Conservation (phyloP, 2,113 vertebrate genomes). For the Hystrix brachyura region DNA sequence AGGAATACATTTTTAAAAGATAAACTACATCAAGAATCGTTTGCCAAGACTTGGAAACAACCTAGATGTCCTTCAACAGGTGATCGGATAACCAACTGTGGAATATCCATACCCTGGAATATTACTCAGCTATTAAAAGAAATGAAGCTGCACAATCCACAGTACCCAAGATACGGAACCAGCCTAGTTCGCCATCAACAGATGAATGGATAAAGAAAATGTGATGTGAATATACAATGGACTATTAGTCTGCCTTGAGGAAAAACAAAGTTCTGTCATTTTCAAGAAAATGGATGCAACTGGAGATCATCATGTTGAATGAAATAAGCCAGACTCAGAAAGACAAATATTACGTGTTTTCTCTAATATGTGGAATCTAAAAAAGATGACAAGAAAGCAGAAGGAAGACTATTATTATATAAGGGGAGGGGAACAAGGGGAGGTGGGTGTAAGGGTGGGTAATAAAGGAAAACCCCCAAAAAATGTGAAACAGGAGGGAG, state of each 20-base stretch:
- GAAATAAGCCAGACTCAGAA: not conserved
- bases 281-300: not conserved
- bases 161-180: not conserved
- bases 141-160: not conserved
- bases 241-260: not conserved
- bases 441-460: not conserved
- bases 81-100: not conserved
- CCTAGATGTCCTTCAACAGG: not conserved
- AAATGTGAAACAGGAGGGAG: not conserved
- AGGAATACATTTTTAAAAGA: not conserved
- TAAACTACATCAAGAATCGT: not conserved
- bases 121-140: not conserved
- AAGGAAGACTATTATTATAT: not conserved
- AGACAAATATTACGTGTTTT: not conserved
- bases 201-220: not conserved
- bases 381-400: not conserved
- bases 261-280: not conserved
- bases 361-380: not conserved
- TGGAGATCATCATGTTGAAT: not conserved
- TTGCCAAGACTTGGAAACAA: not conserved
- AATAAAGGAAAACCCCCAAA: not conserved
- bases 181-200: not conserved
- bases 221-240: not conserved
- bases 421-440: not conserved
- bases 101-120: not conserved